These are phyloP conservation scores for Sylvia atricapilla DNA, from an alignment of 2,113 vertebrate species.

Conservation along the genomic window DNA sequence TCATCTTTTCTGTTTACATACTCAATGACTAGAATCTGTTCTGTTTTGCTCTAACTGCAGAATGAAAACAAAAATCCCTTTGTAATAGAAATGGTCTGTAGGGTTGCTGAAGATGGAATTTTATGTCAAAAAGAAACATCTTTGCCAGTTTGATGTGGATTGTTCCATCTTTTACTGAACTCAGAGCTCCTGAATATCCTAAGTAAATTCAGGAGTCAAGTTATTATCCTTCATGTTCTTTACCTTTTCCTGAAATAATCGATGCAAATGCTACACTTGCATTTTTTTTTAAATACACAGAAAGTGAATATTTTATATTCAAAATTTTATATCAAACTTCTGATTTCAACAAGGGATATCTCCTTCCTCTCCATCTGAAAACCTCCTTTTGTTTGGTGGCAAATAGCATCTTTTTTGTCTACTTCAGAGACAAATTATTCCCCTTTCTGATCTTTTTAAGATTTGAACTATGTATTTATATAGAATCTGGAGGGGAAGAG, in stretches of 20 bases:
- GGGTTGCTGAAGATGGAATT: background rate
- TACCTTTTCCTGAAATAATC: background rate
- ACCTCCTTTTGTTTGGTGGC: background rate
- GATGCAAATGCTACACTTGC: background rate
- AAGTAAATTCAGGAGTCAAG: background rate
- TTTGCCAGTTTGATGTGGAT: background rate
- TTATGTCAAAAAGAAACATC: background rate
- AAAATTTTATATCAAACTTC: background rate
- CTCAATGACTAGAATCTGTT: background rate
- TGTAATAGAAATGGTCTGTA: background rate
- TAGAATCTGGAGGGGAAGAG: background rate
- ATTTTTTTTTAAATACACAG: background rate
- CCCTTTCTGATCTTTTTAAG: background rate
- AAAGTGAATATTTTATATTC: background rate
- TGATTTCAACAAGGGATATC: background rate
- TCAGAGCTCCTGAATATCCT: background rate
- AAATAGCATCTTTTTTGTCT: background rate
- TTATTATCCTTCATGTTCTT: background rate
- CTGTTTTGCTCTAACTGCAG: background rate
- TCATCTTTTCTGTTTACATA: background rate
- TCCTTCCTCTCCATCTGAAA: background rate
- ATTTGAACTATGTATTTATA: background rate
- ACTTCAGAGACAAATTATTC: background rate
- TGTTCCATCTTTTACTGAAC: background rate
- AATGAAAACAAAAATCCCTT: background rate